Base-by-base conservation (phyloP, 1,140 invertebrate species). In the Brachystomella parvula region DNA sequence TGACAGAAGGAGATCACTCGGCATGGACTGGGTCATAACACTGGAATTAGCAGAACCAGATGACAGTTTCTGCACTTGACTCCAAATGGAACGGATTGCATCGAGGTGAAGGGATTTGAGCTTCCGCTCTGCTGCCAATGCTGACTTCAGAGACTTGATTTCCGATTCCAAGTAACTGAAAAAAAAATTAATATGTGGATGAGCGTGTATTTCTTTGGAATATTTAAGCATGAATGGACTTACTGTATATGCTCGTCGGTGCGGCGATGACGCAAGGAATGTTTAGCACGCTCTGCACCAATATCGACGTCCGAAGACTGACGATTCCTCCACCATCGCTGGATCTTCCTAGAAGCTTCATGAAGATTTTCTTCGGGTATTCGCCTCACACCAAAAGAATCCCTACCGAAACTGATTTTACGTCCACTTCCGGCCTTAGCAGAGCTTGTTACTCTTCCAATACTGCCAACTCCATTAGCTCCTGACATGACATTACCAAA, bases 11-110 rank as follows among this genome's bases (percentile, higher is more conserved):
- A 67, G 47, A 30, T 67, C 71, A 47, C 69, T 72, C 12, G 71
- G 71, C 31, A 72, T 47, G 21, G 71, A 72, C 32, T 68, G 65
- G 2, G 67, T 65, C 71, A 72, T 72, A 47, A 69, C 9, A 3
- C 56, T 47, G 19, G 67, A 33, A 56, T 56, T 6, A 28, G 19
- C 28, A 28, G 58, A 3, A 60, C 29, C 29, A 1, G 12, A 21
- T 1, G 39, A 21, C 12, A 66, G 24, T 26, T 66, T 61, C 35
- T 67, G 66, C 15, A 67, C 61, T 39, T 63, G 61, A 2, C 28
- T 57, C 47, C 56, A 67, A 3, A 67, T 47, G 2, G 47, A 35
- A 24, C 32, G 24, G 30, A 67, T 67, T 3, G 66, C 66, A 17
- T 67, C 66, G 31, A 49, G 21, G 26, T 67, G 66, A 2, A 67